phyloP scores from a whole-genome alignment of 2,888 invertebrate species.

The Abrostola triplasia region DNA sequence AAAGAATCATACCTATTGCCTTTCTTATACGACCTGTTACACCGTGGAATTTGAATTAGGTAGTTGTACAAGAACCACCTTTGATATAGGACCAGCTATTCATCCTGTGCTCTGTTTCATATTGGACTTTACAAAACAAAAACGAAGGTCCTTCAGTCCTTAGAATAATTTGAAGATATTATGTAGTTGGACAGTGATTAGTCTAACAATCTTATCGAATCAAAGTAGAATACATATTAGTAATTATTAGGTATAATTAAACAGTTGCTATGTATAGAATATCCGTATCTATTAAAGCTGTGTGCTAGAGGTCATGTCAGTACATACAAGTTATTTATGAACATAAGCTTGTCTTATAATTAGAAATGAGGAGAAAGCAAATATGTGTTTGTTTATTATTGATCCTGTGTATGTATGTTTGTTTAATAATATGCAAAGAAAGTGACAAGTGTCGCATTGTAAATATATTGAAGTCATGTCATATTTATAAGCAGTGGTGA shows the following conservation, averaged over 20 bases:
- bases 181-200: slow-evolving; percentile 6
- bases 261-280: slow-evolving; percentile 6
- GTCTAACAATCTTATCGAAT: slow-evolving; percentile 10
- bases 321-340: slow-evolving; percentile 28
- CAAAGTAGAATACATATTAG: slow-evolving; percentile 6
- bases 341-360: slow-evolving; percentile 28
- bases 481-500: not conserved
- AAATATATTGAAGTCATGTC: not conserved
- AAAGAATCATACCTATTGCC: too few relatives aligned
- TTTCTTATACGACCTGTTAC: too few relatives aligned
- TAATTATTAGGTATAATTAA: slow-evolving; percentile 11
- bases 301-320: slow-evolving; percentile 12
- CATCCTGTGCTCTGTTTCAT: too few relatives aligned
- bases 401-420: not conserved
- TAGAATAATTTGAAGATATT: not conserved
- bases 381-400: not conserved
- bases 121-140: too few relatives aligned
- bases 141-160: not conserved
- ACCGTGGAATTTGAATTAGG: too few relatives aligned
- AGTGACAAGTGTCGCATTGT: not conserved
- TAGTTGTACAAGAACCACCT: too few relatives aligned
- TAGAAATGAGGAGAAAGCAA: slow-evolving; percentile 24
- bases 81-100: too few relatives aligned
- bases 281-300: slow-evolving; percentile 1
- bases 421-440: not conserved